These are phyloP conservation scores for Tetragonula carbonaria DNA, from an alignment of 2,888 invertebrate species.

Conservation along the genomic window DNA sequence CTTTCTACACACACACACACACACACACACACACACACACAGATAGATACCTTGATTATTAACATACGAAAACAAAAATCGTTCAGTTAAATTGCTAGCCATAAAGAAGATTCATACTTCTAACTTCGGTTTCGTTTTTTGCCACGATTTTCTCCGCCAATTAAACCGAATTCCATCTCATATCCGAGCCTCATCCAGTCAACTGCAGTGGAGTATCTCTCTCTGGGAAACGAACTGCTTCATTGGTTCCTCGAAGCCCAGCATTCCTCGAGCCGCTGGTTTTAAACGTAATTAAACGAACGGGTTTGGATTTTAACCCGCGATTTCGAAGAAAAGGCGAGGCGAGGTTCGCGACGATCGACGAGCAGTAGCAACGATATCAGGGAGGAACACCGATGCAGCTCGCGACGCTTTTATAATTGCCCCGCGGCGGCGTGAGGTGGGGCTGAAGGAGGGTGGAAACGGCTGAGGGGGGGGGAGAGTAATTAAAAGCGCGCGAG, in stretches of 20 bases:
- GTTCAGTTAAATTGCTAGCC: not conserved
- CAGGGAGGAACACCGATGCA: conserved; percentile 28
- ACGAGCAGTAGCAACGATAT: conserved; percentile 48
- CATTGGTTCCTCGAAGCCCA: conserved; percentile 12
- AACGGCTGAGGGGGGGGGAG: not conserved
- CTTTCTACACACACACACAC: no score
- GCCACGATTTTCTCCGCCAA: not conserved
- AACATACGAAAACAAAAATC: not conserved
- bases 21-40: no score
- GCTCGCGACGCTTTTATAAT: conserved; percentile 62
- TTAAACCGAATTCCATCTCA: conserved; percentile 13
- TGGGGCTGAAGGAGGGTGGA: not conserved
- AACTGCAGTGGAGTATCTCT: not conserved
- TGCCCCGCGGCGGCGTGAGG: conserved; percentile 15
- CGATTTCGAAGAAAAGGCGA: conserved; percentile 21
- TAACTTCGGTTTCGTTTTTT: not conserved
- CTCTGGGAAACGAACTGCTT: not conserved
- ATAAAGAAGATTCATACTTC: not conserved
- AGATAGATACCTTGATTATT: not conserved
- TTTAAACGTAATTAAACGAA: conserved; percentile 48
- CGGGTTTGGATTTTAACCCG: conserved; percentile 38
- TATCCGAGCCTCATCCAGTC: not conserved
- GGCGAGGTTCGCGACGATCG: conserved; percentile 44
- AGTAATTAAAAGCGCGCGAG: conserved; percentile 63
- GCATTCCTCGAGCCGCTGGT: conserved; percentile 11